Base-by-base conservation (phyloP, 2,888 invertebrate species). In the Ametastegia equiseti region DNA sequence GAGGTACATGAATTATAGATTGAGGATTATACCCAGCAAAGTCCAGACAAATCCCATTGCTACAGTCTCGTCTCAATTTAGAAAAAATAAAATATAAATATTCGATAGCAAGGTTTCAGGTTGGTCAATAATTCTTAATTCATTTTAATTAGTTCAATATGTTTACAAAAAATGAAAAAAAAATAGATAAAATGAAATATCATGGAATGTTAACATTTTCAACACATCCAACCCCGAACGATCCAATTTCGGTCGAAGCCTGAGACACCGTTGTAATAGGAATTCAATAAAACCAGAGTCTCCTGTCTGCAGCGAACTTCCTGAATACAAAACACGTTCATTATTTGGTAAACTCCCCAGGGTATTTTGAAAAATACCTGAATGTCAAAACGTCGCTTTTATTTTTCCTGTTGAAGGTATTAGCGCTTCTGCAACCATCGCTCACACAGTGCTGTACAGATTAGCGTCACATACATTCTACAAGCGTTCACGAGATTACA, bases 1-100 rank as follows among this genome's bases (percentile, higher is more conserved):
- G 39, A 67, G 67, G 19, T 19, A 67, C 67, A 67, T 19, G 67
- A 67, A 67, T 67, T 67, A 39, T 67, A 67, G 67, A 67, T 67
- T 39, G 39, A 19, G 67, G 67, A 67, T 67, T n/a, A 36, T 39
- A 23, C 67, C 19, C 19, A 30, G 39, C 4, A 67, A 11, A 36
- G 36, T 36, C 36, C 39, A 67, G 36, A 67, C 39, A 67, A 39
- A 67, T 39, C 19, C 19, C 27, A 67, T 9, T 39, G 19, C 19
- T 67, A 39, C n/a, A 39, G 19, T 39, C 2, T 39, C 15, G 15
- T 13, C 13, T 1, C 30, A 0, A 30, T 5, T 30, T 60, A 1
- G 47, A 4, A 30, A 6, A 23, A 5, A 30, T 15, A 5, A 13
- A 60, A 30, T 60, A 60, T 60, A 9, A 9, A 13, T 47, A 60